Evolutionary conservation across 2,888 invertebrate species (phyloP), one percentile per base, ranked within the genome.

Genomic region (Drosophila setosimentum): DNA sequence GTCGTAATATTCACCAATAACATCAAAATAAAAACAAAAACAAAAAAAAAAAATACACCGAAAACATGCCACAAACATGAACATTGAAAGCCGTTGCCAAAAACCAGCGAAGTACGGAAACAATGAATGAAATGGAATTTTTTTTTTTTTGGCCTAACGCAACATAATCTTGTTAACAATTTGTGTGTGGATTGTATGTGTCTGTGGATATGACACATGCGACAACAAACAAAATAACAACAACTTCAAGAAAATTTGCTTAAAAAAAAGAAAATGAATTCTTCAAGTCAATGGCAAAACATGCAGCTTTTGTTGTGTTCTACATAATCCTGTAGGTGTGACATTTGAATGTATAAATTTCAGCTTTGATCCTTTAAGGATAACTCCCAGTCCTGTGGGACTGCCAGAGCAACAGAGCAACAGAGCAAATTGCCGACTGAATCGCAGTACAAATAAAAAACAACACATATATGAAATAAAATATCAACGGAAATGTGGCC

Each of bases 311-410:
- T 76, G 68, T 78, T 83, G 75, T 73, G 74, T 80, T 87, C 70
- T 53, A 68, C 70, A 79, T 88, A 89, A 90, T 82, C 88, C 82
- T 70, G 74, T 78, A 91, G 87, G 89, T 89, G 90, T 78, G 82
- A 83, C 87, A 90, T 81, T 85, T 68, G 89, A 73, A 80, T 91
- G 84, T 83, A 82, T 89, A 80, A 83, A 80, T 90, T 87, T 89
- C 91, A 82, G 75, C 89, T 91, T 87, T 89, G 89, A 90, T 90
- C 90, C 87, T 82, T 77, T 82, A 80, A 83, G 90, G 82, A 90
- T 87, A 89, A 80, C 71, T 76, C 71, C n/a, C 24, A 75, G 67
- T 57, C 49, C 63, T 60, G 33, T 57, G 74, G 68, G 74, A 74
- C 29, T 73, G 64, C 67, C 67, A 35, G 27, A 61, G 68, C 76